Conservation (phyloP, 2,113 vertebrate species). For the Lucifuga dentata region DNA sequence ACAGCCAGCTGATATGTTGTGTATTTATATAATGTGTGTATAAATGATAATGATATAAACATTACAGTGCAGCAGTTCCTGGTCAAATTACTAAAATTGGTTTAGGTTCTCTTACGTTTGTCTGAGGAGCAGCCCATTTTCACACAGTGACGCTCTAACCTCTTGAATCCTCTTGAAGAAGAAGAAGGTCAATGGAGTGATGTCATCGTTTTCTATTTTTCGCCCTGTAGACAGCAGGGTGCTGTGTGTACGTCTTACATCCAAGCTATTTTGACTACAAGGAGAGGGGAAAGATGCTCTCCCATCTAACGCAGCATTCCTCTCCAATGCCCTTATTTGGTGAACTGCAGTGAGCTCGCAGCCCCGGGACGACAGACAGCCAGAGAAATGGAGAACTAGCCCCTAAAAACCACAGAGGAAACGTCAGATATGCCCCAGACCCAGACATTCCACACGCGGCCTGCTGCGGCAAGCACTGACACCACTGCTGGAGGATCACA, state of each 20-base stretch:
- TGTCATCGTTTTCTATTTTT: constrained; percentile 47
- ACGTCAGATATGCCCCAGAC: constrained; percentile 79
- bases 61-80: too few relatives aligned
- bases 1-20: too few relatives aligned
- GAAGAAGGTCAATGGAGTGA: neutral
- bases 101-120: too few relatives aligned
- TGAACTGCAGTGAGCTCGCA: constrained; percentile 72
- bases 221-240: constrained; percentile 33
- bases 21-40: neutral
- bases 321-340: constrained; percentile 86
- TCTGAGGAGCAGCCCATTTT: neutral
- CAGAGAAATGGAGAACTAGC: constrained; percentile 64
- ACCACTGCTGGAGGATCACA: constrained; percentile 36
- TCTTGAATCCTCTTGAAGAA: constrained; percentile 3
- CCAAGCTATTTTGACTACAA: constrained; percentile 65
- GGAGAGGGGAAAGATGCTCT: constrained; percentile 75
- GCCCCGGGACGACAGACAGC: constrained; percentile 63
- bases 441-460: constrained; percentile 78
- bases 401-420: constrained; percentile 78
- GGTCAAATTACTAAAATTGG: too few relatives aligned
- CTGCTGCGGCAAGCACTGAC: constrained; percentile 58
- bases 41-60: neutral
- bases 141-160: neutral
- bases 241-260: constrained; percentile 55
- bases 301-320: constrained; percentile 74